Percentiles rank a stretch among this genome's conserved stretches.
phyloP scores from a whole-genome alignment of 2,113 vertebrate genomes.

The Seriola dumerili region DNA sequence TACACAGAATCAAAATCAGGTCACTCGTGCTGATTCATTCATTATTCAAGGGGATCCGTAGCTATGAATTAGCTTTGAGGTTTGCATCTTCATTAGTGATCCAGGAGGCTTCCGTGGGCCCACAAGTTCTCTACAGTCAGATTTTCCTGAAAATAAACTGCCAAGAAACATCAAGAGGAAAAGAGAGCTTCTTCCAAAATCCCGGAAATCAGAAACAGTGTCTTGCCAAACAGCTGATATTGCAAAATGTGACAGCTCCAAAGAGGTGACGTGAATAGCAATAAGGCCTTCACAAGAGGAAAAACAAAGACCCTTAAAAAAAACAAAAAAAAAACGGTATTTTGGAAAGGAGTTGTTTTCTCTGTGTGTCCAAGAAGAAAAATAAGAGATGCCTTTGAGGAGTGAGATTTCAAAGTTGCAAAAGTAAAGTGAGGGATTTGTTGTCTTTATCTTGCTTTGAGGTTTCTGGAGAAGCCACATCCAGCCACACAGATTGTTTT shows the following conservation, averaged over 20 bases:
- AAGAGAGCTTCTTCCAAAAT: constrained; percentile 20
- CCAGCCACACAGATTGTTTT: constrained; percentile 50
- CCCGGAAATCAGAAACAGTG: constrained; percentile 32
- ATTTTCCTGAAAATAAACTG: constrained; percentile 31
- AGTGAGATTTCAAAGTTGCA: constrained; percentile 66
- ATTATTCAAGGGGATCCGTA: constrained; percentile 71
- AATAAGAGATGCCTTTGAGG: constrained; percentile 62
- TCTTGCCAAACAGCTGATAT: constrained; percentile 57
- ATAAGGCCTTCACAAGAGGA: constrained; percentile 40
- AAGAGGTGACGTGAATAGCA: constrained; percentile 58
- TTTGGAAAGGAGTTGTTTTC: constrained; percentile 54
- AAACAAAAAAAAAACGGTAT: background rate
- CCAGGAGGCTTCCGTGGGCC: constrained; percentile 41
- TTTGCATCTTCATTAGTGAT: constrained; percentile 70
- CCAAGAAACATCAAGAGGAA: constrained; percentile 40
- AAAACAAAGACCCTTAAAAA: constrained; percentile 57
- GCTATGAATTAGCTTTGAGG: constrained; percentile 73
- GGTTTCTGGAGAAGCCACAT: constrained; percentile 47
- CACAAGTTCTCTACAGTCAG: background rate
- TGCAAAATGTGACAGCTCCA: constrained; percentile 49
- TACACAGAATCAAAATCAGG: constrained; percentile 62
- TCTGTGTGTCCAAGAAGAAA: constrained; percentile 24
- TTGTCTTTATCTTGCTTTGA: constrained; percentile 63
- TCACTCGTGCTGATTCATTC: constrained; percentile 55
- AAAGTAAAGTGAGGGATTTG: constrained; percentile 67